phyloP scores from a whole-genome alignment of 2,888 invertebrate species.

The Amiota mariae region DNA sequence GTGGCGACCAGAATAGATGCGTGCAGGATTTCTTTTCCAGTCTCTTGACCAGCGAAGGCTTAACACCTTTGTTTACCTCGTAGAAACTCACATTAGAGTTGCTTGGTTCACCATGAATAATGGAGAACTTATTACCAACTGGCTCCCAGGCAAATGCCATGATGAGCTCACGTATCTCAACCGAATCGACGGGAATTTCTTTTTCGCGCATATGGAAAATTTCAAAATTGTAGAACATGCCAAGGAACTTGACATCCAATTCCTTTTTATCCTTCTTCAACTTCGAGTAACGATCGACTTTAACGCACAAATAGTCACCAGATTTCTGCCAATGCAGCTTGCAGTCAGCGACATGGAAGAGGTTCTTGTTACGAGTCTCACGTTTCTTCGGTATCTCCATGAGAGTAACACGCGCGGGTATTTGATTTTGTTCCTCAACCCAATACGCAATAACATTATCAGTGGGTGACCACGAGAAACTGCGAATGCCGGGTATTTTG shows the following conservation, averaged over 20 bases:
- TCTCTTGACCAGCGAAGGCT: slow-evolving; percentile 90
- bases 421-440: slow-evolving; percentile 98
- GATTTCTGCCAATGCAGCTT: slow-evolving; percentile 99
- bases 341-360: slow-evolving; percentile 98
- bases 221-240: slow-evolving; percentile 98
- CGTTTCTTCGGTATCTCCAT: slow-evolving; percentile 92
- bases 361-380: slow-evolving; percentile 92
- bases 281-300: slow-evolving; percentile 89
- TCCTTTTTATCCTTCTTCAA: slow-evolving; percentile 94
- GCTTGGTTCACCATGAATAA: slow-evolving; percentile 92
- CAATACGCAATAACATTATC: slow-evolving; percentile 97
- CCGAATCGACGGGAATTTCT: slow-evolving; percentile 96
- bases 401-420: slow-evolving; percentile 94
- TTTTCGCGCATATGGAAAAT: slow-evolving; percentile 99
- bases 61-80: slow-evolving; percentile 91
- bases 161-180: slow-evolving; percentile 94
- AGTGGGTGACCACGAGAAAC: slow-evolving; percentile 98
- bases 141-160: slow-evolving; percentile 99
- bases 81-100: slow-evolving; percentile 93
- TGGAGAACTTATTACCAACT: slow-evolving; percentile 94
- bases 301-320: slow-evolving; percentile 97
- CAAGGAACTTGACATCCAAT: slow-evolving; percentile 93
- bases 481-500: slow-evolving; percentile 90
- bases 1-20: slow-evolving; percentile 95
- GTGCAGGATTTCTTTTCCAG: slow-evolving; percentile 92